Evolutionary conservation across 2,888 invertebrate genomes (phyloP).

Genomic region (Leptinotarsa tumamoca): DNA sequence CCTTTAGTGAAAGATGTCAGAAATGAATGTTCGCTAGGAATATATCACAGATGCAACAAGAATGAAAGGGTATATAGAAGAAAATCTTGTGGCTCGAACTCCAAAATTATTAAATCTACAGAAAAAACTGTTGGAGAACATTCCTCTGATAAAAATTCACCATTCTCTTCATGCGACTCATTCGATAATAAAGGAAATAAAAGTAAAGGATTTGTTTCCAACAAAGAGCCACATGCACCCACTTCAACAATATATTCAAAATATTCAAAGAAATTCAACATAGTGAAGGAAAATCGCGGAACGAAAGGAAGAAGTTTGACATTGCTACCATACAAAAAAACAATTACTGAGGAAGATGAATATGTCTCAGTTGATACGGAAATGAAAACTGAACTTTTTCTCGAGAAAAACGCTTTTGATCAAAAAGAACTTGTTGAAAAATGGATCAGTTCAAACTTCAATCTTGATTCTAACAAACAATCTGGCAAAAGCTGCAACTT

Average conservation of each 20-base stretch:
- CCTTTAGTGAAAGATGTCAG: not conserved
- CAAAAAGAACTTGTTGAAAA: not conserved
- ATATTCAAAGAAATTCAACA: not conserved
- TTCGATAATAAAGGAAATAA: not conserved
- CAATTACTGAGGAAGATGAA: not conserved
- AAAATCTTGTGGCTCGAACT: not conserved
- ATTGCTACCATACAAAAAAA: not conserved
- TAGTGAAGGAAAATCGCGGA: not conserved
- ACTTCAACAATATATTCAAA: not conserved
- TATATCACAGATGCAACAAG: not conserved
- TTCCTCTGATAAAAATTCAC: not conserved
- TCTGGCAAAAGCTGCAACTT: not conserved
- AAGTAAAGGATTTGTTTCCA: not conserved
- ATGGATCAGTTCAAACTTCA: not conserved
- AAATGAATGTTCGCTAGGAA: not conserved
- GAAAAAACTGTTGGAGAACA: not conserved
- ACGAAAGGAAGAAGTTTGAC: not conserved
- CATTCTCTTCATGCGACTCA: not conserved
- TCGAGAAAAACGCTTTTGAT: not conserved
- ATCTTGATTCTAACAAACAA: not conserved
- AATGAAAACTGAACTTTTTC: not conserved
- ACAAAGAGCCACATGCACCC: not conserved
- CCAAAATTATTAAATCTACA: not conserved
- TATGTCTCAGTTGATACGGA: not conserved
- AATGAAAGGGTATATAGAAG: not conserved